Evolutionary conservation across 2,113 vertebrate species (phyloP).

Genomic region (Atlantisia rogersi): DNA sequence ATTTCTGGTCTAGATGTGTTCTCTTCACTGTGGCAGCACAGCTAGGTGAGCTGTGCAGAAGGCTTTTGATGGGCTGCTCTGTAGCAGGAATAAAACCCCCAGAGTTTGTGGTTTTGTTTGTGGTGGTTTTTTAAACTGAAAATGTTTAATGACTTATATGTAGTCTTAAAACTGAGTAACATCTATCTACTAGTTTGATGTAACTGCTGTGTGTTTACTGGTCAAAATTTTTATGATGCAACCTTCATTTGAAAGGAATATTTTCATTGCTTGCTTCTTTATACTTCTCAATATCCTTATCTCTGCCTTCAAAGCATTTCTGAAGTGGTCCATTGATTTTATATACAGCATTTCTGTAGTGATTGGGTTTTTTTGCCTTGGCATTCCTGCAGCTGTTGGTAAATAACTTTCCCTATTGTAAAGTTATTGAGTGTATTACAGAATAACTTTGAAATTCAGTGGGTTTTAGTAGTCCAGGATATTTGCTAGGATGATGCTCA

Average conservation of each 20-base stretch:
- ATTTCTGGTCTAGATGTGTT: not conserved
- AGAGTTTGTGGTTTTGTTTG: not conserved
- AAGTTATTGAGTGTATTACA: not conserved
- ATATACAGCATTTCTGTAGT: not conserved
- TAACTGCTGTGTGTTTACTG: not conserved
- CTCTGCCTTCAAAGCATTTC: not conserved
- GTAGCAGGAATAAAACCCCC: not conserved
- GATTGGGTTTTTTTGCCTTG: not conserved
- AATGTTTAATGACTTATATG: fast-evolving
- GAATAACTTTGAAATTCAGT: not conserved
- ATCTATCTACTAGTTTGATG: not conserved
- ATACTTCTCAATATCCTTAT: not conserved
- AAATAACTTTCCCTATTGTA: not conserved
- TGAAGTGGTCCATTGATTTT: not conserved
- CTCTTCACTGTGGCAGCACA: not conserved
- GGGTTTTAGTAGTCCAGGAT: not conserved
- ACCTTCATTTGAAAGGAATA: not conserved
- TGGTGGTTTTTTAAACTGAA: not conserved
- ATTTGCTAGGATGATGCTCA: not conserved
- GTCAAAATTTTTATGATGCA: not conserved
- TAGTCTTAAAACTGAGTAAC: not conserved
- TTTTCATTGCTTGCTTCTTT: not conserved
- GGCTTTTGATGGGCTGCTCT: not conserved
- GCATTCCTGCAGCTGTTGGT: not conserved
- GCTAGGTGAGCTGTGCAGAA: not conserved